Percentiles rank a stretch among this genome's conserved stretches.
Conservation (phyloP, 2,888 invertebrate species). For the Caprella mutica region DNA sequence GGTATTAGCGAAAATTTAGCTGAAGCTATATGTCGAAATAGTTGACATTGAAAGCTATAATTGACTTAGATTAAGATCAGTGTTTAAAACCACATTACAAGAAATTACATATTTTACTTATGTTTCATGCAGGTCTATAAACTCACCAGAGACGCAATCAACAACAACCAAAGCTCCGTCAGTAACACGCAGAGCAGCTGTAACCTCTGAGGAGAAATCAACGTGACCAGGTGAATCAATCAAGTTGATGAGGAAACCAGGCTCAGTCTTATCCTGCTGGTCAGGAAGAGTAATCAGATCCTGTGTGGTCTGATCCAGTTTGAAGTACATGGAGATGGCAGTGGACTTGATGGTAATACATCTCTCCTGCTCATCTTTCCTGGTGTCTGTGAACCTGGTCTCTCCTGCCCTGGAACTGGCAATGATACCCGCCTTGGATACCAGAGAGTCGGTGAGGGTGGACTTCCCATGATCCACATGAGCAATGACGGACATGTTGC, state of each 20-base stretch:
- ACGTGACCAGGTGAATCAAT: conserved; percentile 99
- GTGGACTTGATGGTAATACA: conserved; percentile 99
- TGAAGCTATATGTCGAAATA: too few relatives aligned
- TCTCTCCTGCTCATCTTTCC: conserved; percentile 99
- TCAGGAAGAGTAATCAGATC: conserved; percentile 81
- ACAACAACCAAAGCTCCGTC: conserved; percentile 99
- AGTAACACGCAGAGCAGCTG: conserved; percentile 98
- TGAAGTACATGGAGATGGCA: conserved; percentile 99
- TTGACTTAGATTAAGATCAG: too few relatives aligned
- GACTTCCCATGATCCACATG: conserved; percentile 99
- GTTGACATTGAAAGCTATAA: too few relatives aligned
- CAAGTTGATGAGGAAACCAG: conserved; percentile 98
- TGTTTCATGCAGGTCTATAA: background rate
- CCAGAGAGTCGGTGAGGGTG: conserved; percentile 96
- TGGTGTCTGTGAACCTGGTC: conserved; percentile 96
- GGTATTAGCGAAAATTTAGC: too few relatives aligned
- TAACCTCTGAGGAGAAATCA: conserved; percentile 99
- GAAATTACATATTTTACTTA: too few relatives aligned
- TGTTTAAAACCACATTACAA: background rate
- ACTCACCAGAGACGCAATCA: conserved; percentile 93
- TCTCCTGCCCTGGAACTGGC: conserved; percentile 98
- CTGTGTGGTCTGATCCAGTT: conserved; percentile 86
- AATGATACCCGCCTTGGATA: conserved; percentile 99
- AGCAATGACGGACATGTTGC: conserved; percentile 99
- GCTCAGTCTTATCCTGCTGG: conserved; percentile 77